Evolutionary conservation across 2,113 vertebrate genomes (phyloP).

Genomic region (Daboia siamensis): DNA sequence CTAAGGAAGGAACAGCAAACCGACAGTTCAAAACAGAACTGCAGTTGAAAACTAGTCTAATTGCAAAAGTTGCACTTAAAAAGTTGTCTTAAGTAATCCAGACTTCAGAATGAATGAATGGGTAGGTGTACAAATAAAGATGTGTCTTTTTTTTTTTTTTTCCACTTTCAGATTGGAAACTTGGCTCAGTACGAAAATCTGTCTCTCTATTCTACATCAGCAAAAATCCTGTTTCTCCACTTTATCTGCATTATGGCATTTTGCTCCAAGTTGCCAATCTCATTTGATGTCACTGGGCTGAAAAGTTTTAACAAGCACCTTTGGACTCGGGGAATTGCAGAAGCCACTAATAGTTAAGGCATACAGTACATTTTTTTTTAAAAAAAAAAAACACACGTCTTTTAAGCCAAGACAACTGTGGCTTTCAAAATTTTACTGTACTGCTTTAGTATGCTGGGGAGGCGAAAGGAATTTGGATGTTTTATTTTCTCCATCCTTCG

Average conservation of each 20-base stretch:
- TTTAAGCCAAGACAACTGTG: constrained; percentile 1
- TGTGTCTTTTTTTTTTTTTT: constrained; percentile 24
- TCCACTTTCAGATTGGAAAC: constrained; percentile 7
- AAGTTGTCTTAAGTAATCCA: constrained; percentile 31
- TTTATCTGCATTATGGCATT: neutral
- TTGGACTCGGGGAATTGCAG: constrained; percentile 11
- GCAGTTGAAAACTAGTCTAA: neutral
- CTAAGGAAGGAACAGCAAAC: constrained; percentile 18
- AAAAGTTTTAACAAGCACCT: constrained; percentile 17
- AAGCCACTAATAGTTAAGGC: neutral
- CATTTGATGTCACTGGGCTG: neutral
- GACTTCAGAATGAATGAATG: neutral
- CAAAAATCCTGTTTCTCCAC: constrained; percentile 34
- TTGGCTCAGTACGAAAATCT: constrained; percentile 20
- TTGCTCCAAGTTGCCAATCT: constrained; percentile 11
- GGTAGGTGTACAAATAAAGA: neutral
- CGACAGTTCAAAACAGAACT: constrained; percentile 26
- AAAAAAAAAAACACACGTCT: constrained; percentile 2
- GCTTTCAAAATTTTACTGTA: constrained; percentile 18
- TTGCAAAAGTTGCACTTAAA: constrained; percentile 26
- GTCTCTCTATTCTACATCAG: constrained; percentile 28
- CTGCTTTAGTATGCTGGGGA: neutral
- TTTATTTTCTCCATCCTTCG: neutral
- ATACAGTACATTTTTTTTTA: constrained; percentile 12
- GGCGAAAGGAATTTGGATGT: neutral